phyloP scores from a whole-genome alignment of 2,113 vertebrate species.

The Acanthochromis polyacanthus region DNA sequence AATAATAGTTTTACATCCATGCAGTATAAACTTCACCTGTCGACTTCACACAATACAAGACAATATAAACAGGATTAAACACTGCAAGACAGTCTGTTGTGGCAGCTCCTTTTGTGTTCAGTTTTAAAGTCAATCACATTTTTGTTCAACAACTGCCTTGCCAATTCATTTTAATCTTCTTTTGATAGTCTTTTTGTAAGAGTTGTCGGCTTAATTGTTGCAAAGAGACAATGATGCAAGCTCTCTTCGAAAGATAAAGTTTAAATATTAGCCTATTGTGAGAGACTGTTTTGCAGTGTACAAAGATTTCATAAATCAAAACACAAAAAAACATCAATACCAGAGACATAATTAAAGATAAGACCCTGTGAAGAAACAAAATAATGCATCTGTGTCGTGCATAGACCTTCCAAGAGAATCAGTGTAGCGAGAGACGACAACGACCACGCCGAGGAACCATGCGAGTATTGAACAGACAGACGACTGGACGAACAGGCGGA shows the following conservation, averaged over 20 bases:
- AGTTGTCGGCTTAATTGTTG: neutral
- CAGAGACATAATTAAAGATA: conserved; percentile 49
- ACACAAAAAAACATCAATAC: conserved; percentile 44
- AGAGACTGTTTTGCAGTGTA: conserved; percentile 71
- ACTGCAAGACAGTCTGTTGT: conserved; percentile 69
- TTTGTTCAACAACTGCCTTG: neutral
- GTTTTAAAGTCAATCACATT: neutral
- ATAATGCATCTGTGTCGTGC: conserved; percentile 68
- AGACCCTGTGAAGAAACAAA: conserved; percentile 63
- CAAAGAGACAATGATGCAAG: neutral
- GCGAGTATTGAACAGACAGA: conserved; percentile 81
- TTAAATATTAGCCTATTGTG: neutral
- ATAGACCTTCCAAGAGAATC: conserved; percentile 78
- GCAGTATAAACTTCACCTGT: conserved; percentile 67
- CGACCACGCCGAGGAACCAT: conserved; percentile 76
- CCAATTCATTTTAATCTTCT: neutral
- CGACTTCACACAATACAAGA: conserved; percentile 59
- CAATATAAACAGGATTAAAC: conserved; percentile 53
- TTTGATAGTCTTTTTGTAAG: neutral
- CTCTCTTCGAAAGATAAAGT: neutral
- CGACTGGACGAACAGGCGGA: conserved; percentile 76
- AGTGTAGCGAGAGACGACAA: conserved; percentile 70
- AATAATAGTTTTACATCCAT: conserved; percentile 76
- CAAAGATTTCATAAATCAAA: conserved; percentile 40
- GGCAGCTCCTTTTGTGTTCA: conserved; percentile 10